These are phyloP conservation scores for Catonia carolina DNA, from an alignment of 2,888 invertebrate genomes.

Conservation along the genomic window DNA sequence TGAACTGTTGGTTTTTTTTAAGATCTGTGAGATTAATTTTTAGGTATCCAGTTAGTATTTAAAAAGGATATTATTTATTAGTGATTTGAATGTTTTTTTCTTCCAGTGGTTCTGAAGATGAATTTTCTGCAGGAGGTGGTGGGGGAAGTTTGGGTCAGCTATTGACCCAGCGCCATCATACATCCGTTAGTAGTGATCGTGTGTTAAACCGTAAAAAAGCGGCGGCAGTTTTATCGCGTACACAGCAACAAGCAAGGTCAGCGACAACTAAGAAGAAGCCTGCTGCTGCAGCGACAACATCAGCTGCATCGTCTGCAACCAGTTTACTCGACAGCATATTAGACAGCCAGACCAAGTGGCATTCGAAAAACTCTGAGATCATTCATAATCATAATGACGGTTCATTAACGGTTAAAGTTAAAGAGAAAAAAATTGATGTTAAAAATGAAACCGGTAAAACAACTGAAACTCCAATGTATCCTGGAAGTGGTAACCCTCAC, in stretches of 20 bases:
- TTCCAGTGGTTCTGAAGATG: constrained; percentile 30
- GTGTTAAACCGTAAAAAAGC: constrained; percentile 46
- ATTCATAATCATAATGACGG: constrained; percentile 54
- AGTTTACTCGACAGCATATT: constrained; percentile 65
- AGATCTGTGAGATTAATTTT: too few species aligned
- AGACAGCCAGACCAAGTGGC: constrained; percentile 61
- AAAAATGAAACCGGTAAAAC: constrained; percentile 23
- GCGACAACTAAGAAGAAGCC: background rate
- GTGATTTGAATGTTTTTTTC: constrained; percentile 24
- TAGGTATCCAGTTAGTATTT: too few species aligned
- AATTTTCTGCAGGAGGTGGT: constrained; percentile 31
- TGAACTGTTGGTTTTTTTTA: too few species aligned
- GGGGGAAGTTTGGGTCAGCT: constrained; percentile 33
- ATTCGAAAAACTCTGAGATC: constrained; percentile 55
- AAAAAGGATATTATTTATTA: too few species aligned
- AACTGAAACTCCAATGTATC: constrained; percentile 56
- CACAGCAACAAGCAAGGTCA: constrained; percentile 17
- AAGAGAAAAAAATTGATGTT: constrained; percentile 22
- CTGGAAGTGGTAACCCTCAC: constrained; percentile 43
- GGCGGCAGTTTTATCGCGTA: constrained; percentile 22
- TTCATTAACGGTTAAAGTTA: constrained; percentile 46
- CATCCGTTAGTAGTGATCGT: constrained; percentile 26
- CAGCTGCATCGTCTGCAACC: constrained; percentile 28
- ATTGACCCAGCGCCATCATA: too few species aligned
- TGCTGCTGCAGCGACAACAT: background rate